A percentile compares a stretch with the other conserved stretches of the same genome.
These are phyloP conservation scores for Ctenodactylus gundi DNA, from an alignment of 2,113 vertebrate species.

Conservation along the genomic window DNA sequence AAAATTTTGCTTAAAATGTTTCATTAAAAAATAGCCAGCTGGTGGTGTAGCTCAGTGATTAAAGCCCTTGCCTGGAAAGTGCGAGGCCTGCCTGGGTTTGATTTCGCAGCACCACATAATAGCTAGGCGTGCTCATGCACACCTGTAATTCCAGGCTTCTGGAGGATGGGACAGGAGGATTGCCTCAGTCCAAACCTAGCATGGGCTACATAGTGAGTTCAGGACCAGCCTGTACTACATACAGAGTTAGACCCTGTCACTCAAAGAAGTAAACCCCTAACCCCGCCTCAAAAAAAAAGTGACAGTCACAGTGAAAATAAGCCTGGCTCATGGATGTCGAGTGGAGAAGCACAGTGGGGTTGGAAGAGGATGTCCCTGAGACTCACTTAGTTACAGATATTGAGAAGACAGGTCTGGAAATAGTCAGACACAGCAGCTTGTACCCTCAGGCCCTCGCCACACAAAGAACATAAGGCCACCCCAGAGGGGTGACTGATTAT, in stretches of 20 bases:
- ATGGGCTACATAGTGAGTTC: background rate
- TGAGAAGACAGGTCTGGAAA: background rate
- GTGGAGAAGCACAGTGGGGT: background rate
- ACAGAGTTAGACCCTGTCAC: background rate
- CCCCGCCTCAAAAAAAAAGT: background rate
- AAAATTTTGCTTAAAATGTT: background rate
- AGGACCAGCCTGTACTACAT: background rate
- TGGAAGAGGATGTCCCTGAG: background rate
- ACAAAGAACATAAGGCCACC: no score
- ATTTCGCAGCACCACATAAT: no score
- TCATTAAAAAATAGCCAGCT: background rate
- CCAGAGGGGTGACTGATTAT: background rate
- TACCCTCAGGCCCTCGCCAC: background rate
- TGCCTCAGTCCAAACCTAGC: background rate
- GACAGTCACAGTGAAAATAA: background rate
- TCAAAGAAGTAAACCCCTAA: no score
- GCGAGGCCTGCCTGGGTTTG: no score
- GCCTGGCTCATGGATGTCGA: background rate
- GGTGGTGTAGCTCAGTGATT: no score
- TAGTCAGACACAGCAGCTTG: background rate
- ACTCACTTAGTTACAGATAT: no score
- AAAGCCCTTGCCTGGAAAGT: no score
- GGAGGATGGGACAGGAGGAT: background rate
- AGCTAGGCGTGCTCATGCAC: background rate
- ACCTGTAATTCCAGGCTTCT: background rate